Base-by-base conservation (phyloP, 2,113 vertebrate genomes). In the Rana temporaria region DNA sequence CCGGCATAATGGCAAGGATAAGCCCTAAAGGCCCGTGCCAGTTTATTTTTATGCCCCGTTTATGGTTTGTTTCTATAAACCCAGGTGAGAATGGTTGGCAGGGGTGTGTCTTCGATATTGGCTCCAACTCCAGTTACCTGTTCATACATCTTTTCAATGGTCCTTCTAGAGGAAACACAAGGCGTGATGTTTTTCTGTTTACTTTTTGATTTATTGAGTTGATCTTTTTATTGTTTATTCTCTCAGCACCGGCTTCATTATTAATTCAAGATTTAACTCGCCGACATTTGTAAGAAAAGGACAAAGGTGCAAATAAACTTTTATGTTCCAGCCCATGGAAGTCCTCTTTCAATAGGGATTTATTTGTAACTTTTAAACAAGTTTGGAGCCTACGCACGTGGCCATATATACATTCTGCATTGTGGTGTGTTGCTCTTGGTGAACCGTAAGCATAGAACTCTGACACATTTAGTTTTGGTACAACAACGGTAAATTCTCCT, bases 11-110 rank as follows among this genome's bases (percentile, higher is more conserved):
- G 72, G 72, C 30, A 1, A 42, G 72, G 72, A 62, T 42, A 56
- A 62, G 56, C 30, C 56, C 3, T n/a, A 5, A 5, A n/a, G 56
- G 57, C 32, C 38, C 24, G 4, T 15, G 56, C 56, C 71, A 74
- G 20, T 38, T n/a, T 8, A 38, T 38, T 42, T 20, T 55, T 55
- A 26, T 19, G 26, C 60, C 56, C 72, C 42, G 57, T 75, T 75
- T 62, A 34, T 32, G 9, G 16, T 34, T 18, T 20, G 26, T 75
- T 60, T 75, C 32, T 62, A 30, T 75, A 75, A 60, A 75, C 72
- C 30, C 71, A 60, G 72, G 56, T 75, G 72, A 62, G 14, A 34
- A 32, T 20, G 22, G 14, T 62, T 62, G 71, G 55, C 55, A 38
- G 32, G 2, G 55, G 19, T 22, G 16, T 24, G 24, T 42, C 32